Base-by-base conservation (phyloP, 2,888 invertebrate genomes). In the Gymnoscelis rufifasciata region DNA sequence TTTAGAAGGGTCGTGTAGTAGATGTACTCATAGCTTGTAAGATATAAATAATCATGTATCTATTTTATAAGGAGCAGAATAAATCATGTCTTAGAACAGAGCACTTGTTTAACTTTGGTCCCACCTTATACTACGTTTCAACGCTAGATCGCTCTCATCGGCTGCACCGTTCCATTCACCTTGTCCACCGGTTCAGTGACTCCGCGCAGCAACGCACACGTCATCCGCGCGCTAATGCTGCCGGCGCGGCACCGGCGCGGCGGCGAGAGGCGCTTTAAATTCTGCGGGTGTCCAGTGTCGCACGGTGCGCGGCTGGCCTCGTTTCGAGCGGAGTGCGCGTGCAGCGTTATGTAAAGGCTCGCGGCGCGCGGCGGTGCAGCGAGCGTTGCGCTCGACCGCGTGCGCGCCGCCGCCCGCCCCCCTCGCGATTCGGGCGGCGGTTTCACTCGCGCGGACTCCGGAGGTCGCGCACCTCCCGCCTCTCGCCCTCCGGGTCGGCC, bases 111-210 rank as follows among this genome's bases (percentile, higher is more conserved):
- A n/a, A n/a, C n/a, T n/a, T n/a, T n/a, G n/a, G n/a, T n/a, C n/a
- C n/a, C n/a, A n/a, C n/a, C n/a, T n/a, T n/a, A n/a, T n/a, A n/a
- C n/a, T n/a, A 19, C 19, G 19, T 19, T 59, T 59, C 15, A 48
- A 48, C 33, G 54, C 62, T 66, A 64, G 66, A 64, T 70, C 68
- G 68, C 62, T 68, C 73, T 73, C 70, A 76, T 80, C 74, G 82
- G 75, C 73, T 80, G 86, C 84, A 83, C 76, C 74, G 82, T 83
- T 83, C 84, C 86, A 83, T 84, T 86, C 86, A 87, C 87, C 86
- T 82, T 81, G 82, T 83, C 81, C 64, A 81, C 62, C 72, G 76
- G 87, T 86, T 87, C 87, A 87, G 69, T 87, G 87, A 86, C 87
- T 82, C 73, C 74, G 72, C 76, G 78, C 74, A 71, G 77, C 76